phyloP scores from a whole-genome alignment of 2,113 vertebrate genomes.

The Oriolus oriolus region DNA sequence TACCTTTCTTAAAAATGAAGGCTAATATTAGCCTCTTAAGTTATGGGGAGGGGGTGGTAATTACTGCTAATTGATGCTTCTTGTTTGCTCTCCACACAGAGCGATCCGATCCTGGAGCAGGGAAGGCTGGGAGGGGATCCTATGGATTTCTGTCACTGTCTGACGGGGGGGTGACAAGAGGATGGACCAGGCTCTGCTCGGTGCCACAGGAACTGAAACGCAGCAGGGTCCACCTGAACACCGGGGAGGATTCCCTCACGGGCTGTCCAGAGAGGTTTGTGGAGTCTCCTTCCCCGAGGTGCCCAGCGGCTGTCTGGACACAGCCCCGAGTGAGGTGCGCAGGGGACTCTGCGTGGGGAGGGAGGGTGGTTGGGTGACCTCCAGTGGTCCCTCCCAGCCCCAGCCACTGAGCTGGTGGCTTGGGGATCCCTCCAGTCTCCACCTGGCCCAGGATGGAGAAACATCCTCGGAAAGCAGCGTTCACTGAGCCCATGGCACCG shows the following conservation, averaged over 20 bases:
- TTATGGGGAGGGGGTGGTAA: slow-evolving; percentile 69
- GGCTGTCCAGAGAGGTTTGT: background rate
- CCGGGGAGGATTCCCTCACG: background rate
- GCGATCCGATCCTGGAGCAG: background rate
- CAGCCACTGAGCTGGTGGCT: accelerated
- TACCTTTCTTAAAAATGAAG: slow-evolving; percentile 76
- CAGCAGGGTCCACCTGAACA: too few species aligned
- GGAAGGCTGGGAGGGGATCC: background rate
- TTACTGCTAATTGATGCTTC: slow-evolving; percentile 76
- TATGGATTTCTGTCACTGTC: accelerated
- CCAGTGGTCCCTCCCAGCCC: background rate
- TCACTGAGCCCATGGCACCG: accelerated
- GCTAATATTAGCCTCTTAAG: slow-evolving; percentile 71
- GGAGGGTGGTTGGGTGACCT: accelerated
- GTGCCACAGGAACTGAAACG: background rate
- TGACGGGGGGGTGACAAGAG: too few species aligned
- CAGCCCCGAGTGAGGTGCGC: background rate
- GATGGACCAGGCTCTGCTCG: background rate
- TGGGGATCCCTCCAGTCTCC: background rate
- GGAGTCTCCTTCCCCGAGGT: background rate
- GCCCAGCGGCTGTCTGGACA: background rate
- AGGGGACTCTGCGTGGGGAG: background rate
- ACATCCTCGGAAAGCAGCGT: background rate
- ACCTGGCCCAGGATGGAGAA: background rate
- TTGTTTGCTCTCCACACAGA: slow-evolving; percentile 58